Conservation (phyloP, 1,140 invertebrate species). For the Dendroctonus ponderosae region DNA sequence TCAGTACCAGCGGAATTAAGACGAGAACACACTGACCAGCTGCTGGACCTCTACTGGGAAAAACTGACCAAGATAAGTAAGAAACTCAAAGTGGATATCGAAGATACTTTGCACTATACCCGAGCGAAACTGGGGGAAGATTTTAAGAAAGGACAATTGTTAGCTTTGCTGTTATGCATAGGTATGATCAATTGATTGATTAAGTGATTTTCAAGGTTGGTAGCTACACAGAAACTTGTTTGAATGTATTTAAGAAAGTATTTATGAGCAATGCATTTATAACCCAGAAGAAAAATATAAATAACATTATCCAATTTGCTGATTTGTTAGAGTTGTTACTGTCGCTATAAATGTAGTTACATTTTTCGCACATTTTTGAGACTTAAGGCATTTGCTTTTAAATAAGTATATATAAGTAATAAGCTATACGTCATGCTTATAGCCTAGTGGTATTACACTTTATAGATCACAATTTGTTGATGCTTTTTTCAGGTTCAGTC, state of each 20-base stretch:
- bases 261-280: too few species aligned
- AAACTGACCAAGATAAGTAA: constrained; percentile 58
- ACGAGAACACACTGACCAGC: constrained; percentile 57
- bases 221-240: too few species aligned
- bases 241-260: too few species aligned
- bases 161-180: constrained; percentile 73
- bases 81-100: constrained; percentile 60
- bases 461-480: neutral
- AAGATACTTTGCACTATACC: constrained; percentile 58
- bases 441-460: neutral
- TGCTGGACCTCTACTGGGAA: constrained; percentile 71
- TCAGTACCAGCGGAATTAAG: constrained; percentile 70
- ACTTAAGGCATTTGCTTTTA: too few species aligned
- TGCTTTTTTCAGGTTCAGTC: constrained; percentile 57
- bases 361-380: too few species aligned
- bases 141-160: constrained; percentile 67
- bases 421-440: too few species aligned
- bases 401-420: too few species aligned
- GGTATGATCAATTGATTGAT: constrained; percentile 40
- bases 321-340: too few species aligned
- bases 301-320: too few species aligned
- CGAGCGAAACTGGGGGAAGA: constrained; percentile 60
- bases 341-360: too few species aligned
- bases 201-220: neutral
- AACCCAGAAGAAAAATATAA: too few species aligned